Evolutionary conservation across 2,797 vertebrate species (phyloP).

Genomic region (Hydrophis major): DNA sequence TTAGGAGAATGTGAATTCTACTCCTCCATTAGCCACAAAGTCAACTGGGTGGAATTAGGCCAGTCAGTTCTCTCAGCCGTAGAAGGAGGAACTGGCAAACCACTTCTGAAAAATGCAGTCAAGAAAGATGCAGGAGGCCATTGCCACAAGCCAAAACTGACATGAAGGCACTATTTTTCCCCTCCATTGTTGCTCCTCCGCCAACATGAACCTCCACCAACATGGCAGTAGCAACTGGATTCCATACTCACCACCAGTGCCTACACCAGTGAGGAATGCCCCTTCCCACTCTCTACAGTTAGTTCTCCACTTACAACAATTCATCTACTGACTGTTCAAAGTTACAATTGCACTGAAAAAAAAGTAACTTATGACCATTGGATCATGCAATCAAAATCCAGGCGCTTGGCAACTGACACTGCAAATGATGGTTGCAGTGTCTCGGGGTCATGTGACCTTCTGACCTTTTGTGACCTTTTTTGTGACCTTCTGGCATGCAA

Average conservation of each 20-base stretch:
- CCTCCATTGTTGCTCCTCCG: neutral
- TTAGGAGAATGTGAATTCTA: neutral
- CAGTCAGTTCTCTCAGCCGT: neutral
- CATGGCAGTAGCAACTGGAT: neutral
- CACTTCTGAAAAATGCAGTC: neutral
- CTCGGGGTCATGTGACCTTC: neutral
- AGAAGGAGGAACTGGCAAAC: neutral
- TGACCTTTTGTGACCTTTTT: neutral
- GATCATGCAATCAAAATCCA: neutral
- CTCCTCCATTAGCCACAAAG: neutral
- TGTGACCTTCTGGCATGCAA: neutral
- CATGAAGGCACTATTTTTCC: neutral
- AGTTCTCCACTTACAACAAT: neutral
- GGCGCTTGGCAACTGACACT: neutral
- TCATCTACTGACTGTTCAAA: neutral
- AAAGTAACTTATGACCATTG: neutral
- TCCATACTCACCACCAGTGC: neutral
- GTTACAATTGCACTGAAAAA: neutral
- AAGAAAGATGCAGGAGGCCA: neutral
- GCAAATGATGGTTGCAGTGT: neutral
- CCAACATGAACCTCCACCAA: neutral
- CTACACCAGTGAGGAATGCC: neutral
- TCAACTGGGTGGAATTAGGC: neutral
- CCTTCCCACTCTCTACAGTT: neutral
- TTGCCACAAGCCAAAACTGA: neutral